Evolutionary conservation across 2,113 vertebrate species (phyloP).

Genomic region (Fregetta grallaria): DNA sequence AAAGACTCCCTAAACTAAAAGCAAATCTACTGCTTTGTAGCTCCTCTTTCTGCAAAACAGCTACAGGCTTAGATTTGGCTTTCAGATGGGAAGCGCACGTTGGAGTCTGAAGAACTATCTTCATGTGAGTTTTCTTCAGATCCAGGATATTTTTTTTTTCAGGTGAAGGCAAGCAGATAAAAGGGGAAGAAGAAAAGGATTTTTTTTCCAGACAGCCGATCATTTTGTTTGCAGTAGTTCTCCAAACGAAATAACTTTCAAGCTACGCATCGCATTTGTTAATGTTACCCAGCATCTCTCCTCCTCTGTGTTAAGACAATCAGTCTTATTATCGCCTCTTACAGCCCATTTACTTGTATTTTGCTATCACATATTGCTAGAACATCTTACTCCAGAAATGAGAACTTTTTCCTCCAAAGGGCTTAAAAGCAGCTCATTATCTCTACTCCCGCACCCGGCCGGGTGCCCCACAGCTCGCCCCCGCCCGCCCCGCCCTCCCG

Average conservation of each 20-base stretch:
- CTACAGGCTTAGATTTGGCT: not conserved
- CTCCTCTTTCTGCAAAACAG: not conserved
- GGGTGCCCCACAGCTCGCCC: not conserved
- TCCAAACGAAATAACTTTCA: not conserved
- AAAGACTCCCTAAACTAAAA: not conserved
- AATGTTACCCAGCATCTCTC: not conserved
- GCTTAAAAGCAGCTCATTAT: not conserved
- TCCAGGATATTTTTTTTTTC: not conserved
- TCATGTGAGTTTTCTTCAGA: not conserved
- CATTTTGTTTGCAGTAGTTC: not conserved
- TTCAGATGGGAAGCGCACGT: fast-evolving
- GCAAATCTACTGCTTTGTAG: not conserved
- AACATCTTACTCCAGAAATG: too few relatives aligned
- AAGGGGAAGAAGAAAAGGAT: not conserved
- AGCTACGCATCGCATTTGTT: not conserved
- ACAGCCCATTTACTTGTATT: not conserved
- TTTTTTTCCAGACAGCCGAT: not conserved
- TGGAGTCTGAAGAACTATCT: not conserved
- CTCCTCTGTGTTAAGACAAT: not conserved
- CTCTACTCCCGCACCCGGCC: not conserved
- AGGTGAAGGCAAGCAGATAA: not conserved
- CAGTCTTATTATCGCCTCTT: not conserved
- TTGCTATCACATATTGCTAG: too few relatives aligned
- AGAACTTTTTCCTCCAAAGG: not conserved
- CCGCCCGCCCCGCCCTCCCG: too few relatives aligned